Conservation (phyloP, 2,797 vertebrate genomes). For the Anguilla marmorata region DNA sequence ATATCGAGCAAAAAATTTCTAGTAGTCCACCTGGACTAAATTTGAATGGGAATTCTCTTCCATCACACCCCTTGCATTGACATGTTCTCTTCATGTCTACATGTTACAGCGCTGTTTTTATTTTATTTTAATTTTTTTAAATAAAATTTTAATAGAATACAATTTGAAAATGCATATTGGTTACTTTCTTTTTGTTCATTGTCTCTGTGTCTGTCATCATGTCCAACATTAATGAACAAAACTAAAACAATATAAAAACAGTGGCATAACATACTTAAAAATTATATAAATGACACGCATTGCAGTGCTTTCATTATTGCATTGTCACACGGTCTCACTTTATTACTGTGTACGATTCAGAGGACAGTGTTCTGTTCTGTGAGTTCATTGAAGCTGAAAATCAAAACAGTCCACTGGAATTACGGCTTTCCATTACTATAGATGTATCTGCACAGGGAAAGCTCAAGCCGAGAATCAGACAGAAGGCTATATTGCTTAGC, state of each 20-base stretch:
- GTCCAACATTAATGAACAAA: background rate
- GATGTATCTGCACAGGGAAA: background rate
- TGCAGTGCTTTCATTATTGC: background rate
- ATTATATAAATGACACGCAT: background rate
- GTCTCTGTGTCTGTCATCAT: background rate
- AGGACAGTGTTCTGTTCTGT: background rate
- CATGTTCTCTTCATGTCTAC: background rate
- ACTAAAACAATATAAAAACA: background rate
- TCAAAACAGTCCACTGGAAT: background rate
- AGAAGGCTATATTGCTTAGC: background rate
- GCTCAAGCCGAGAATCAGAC: background rate
- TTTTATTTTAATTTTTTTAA: background rate
- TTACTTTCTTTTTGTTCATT: background rate
- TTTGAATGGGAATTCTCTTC: background rate
- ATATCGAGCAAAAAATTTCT: background rate
- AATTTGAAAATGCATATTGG: background rate
- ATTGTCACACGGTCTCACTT: background rate
- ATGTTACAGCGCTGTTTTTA: background rate
- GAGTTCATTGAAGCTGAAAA: constrained; percentile 5
- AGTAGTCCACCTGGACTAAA: background rate
- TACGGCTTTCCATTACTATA: background rate
- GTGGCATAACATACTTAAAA: background rate
- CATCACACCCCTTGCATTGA: background rate
- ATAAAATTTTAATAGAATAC: background rate
- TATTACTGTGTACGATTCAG: background rate